Evolutionary conservation across 2,888 invertebrate species (phyloP).

Genomic region (Venustoraphidia nigricollis): DNA sequence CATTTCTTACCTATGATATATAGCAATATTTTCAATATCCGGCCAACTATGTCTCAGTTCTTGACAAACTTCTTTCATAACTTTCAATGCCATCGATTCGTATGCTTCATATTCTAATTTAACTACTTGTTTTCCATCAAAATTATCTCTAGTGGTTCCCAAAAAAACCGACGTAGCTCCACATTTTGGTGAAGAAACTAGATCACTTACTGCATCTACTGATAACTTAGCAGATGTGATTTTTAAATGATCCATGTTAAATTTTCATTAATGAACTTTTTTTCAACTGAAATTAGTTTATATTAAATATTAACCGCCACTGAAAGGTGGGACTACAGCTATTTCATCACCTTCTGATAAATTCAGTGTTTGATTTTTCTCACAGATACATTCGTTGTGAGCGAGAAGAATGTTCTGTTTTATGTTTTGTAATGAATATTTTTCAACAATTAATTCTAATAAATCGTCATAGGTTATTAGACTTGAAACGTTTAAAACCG

Average conservation of each 20-base stretch:
- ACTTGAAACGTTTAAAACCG: conserved; percentile 33
- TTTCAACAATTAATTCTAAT: conserved; percentile 38
- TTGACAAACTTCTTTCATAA: conserved; percentile 61
- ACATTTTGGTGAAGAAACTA: conserved; percentile 54
- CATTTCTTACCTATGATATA: conserved; percentile 60
- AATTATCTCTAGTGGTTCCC: conserved; percentile 76
- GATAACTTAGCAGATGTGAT: conserved; percentile 50
- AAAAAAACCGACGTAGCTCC: conserved; percentile 84
- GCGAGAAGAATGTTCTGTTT: conserved; percentile 60
- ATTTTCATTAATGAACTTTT: conserved; percentile 4
- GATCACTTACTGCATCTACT: conserved; percentile 46
- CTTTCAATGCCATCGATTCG: conserved; percentile 76
- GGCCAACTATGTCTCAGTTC: conserved; percentile 60
- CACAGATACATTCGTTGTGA: conserved; percentile 66
- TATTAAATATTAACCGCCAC: conserved; percentile 62
- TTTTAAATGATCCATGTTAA: conserved; percentile 50
- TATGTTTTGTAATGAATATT: conserved; percentile 50
- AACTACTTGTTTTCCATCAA: conserved; percentile 71
- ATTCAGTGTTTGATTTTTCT: conserved; percentile 34
- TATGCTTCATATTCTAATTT: conserved; percentile 88
- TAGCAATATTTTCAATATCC: conserved; percentile 61
- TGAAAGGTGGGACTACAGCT: conserved; percentile 87
- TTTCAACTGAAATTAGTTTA: neutral
- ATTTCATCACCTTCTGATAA: conserved; percentile 61
- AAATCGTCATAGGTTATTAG: conserved; percentile 40